Conservation (phyloP, 2,888 invertebrate genomes). For the Torymus aiolomorphi region DNA sequence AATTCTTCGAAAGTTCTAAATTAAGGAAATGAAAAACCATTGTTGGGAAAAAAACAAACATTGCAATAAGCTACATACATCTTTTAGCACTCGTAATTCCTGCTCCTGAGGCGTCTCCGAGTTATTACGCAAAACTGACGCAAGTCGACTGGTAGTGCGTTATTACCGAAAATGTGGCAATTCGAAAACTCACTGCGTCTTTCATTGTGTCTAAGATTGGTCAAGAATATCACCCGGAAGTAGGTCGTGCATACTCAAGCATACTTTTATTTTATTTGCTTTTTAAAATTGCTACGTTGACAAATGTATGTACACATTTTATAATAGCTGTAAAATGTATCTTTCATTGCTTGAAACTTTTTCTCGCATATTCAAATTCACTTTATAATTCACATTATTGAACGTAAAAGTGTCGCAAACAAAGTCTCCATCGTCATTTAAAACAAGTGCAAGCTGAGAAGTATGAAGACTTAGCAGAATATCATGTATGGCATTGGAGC, state of each 20-base stretch:
- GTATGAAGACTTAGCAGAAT: no score
- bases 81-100: background rate
- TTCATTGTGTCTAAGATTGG: background rate
- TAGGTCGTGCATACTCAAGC: background rate
- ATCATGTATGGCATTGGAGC: no score
- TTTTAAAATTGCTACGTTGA: background rate
- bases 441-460: no score
- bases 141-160: slow-evolving; percentile 4
- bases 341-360: background rate
- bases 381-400: no score
- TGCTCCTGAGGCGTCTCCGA: slow-evolving; percentile 15
- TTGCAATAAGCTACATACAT: background rate
- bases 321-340: background rate
- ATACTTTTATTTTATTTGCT: background rate
- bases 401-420: no score
- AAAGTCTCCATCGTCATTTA: no score
- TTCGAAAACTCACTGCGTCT: slow-evolving; percentile 15
- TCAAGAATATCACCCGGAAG: slow-evolving; percentile 27
- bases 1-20: slow-evolving; percentile 2
- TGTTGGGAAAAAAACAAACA: slow-evolving; percentile 8
- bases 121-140: slow-evolving; percentile 35
- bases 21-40: slow-evolving; percentile 16
- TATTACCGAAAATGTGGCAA: slow-evolving; percentile 46
- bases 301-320: background rate
- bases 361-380: no score